phyloP scores from a whole-genome alignment of 2,888 invertebrate species.

The Tridacna crocea region DNA sequence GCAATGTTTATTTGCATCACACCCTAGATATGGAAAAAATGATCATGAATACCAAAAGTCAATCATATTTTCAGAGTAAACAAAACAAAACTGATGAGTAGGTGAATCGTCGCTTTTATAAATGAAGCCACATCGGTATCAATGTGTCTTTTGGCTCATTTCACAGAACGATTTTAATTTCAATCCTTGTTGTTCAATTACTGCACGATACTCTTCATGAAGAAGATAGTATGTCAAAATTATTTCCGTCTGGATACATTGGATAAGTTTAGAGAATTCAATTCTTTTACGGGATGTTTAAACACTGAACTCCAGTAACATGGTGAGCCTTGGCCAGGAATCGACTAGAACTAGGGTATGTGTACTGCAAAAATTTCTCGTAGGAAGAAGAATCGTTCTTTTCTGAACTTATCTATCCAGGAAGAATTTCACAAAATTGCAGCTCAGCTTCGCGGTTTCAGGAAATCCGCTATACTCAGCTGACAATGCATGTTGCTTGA shows the following conservation, averaged over 20 bases:
- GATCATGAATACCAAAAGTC: too few relatives aligned
- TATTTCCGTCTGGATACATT: neutral
- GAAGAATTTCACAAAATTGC: neutral
- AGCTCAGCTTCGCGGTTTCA: neutral
- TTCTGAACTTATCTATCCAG: neutral
- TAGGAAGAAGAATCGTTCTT: neutral
- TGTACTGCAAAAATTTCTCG: neutral
- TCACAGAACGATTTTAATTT: too few relatives aligned
- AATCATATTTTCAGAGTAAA: too few relatives aligned
- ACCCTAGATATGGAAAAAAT: too few relatives aligned
- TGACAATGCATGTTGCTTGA: neutral
- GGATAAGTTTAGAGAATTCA: neutral
- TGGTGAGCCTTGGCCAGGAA: slow-evolving; percentile 37
- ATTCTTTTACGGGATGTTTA: neutral
- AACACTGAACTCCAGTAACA: neutral
- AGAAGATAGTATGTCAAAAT: neutral
- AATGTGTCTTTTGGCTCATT: too few relatives aligned
- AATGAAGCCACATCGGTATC: too few relatives aligned
- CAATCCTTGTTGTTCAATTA: neutral
- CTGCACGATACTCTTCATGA: neutral
- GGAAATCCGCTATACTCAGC: neutral
- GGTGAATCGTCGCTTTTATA: too few relatives aligned
- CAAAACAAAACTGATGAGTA: too few relatives aligned
- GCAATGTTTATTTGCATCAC: too few relatives aligned
- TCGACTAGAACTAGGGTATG: slow-evolving; percentile 27